These are phyloP conservation scores for Sebastes iracundus DNA, from an alignment of 2,797 vertebrate species.

Conservation along the genomic window DNA sequence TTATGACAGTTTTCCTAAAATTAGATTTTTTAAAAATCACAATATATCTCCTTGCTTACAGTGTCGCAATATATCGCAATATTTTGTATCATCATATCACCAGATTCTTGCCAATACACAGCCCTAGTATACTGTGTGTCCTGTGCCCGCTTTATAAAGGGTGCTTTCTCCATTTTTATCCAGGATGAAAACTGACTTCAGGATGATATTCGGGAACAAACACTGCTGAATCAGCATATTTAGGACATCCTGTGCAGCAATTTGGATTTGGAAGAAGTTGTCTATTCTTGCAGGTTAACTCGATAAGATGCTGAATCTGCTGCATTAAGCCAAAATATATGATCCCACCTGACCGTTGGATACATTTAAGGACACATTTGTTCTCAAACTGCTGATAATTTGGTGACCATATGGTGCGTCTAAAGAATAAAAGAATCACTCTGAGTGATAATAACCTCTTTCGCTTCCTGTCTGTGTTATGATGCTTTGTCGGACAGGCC, in stretches of 20 bases:
- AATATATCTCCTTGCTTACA: no score
- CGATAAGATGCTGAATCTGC: background rate
- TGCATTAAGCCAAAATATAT: background rate
- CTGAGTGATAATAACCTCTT: background rate
- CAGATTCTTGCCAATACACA: no score
- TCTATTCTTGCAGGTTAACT: background rate
- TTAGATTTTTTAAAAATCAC: no score
- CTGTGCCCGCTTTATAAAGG: background rate
- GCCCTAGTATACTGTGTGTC: background rate
- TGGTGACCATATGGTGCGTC: background rate
- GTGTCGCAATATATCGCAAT: no score
- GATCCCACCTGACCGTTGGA: background rate
- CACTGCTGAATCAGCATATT: background rate
- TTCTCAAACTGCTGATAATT: background rate
- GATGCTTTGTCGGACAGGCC: background rate
- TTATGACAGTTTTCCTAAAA: no score
- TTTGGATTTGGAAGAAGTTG: background rate
- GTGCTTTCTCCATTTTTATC: background rate
- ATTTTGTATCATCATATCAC: no score
- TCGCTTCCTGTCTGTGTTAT: background rate
- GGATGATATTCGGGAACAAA: background rate
- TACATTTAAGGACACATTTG: background rate
- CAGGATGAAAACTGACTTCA: background rate
- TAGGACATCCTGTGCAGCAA: background rate
- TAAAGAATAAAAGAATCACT: background rate